These are phyloP conservation scores for Strix aluco DNA, from an alignment of 2,113 vertebrate species.

Conservation along the genomic window DNA sequence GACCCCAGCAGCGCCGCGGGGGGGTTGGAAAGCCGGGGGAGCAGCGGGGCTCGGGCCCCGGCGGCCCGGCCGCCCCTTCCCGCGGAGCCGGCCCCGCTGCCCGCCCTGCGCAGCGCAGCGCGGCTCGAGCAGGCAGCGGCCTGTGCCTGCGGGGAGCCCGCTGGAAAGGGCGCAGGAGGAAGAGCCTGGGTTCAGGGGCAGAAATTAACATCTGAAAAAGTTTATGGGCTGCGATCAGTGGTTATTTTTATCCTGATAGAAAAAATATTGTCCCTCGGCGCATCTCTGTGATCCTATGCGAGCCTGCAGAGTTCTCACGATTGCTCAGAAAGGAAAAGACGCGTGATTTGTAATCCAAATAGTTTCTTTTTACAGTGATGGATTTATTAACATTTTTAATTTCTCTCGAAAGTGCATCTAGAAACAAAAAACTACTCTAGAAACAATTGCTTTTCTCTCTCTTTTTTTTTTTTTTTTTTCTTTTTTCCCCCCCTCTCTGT, in stretches of 20 bases:
- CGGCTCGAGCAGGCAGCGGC: background rate
- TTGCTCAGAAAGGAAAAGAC: background rate
- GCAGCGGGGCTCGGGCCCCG: background rate
- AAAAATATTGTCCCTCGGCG: background rate
- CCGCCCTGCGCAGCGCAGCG: background rate
- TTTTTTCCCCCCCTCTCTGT: fast-evolving
- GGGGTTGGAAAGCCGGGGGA: background rate
- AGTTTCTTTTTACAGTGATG: background rate
- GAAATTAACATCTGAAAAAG: background rate
- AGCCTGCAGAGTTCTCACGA: background rate
- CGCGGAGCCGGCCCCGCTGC: background rate
- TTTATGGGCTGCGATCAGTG: background rate
- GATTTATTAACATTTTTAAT: background rate
- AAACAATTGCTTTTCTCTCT: fast-evolving
- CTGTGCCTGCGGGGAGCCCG: background rate
- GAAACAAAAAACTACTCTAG: background rate
- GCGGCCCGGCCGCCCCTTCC: background rate
- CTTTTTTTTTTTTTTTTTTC: too few relatives aligned
- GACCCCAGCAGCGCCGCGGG: background rate
- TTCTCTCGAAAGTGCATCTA: background rate
- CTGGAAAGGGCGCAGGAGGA: background rate
- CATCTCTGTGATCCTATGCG: background rate
- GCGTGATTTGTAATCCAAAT: background rate
- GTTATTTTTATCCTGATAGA: background rate
- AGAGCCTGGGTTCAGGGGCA: background rate